Conservation (phyloP, 2,113 vertebrate genomes). For the Phyllostomus hastatus region DNA sequence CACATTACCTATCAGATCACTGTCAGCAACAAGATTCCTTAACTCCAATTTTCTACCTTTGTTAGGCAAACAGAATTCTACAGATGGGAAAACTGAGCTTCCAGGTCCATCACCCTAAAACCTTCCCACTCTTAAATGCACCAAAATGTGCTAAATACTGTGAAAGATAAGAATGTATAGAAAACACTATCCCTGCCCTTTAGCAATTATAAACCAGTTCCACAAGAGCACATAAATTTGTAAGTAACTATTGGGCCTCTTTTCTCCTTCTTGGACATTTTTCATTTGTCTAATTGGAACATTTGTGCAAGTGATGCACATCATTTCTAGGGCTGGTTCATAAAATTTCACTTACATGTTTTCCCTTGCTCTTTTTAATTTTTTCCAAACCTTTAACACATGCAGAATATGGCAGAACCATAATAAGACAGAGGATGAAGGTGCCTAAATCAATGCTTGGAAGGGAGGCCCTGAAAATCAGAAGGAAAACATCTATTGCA, state of each 20-base stretch:
- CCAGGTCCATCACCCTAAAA: background rate
- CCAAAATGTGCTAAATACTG: background rate
- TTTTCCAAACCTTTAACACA: background rate
- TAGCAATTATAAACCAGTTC: background rate
- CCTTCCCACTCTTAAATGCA: background rate
- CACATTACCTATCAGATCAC: conserved; percentile 4
- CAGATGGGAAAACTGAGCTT: background rate
- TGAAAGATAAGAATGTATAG: background rate
- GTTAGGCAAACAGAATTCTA: conserved; percentile 1
- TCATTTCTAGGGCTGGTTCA: background rate
- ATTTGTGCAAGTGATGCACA: background rate
- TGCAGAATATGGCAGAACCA: background rate
- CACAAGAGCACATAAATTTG: background rate
- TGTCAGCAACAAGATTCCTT: background rate
- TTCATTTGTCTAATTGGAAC: background rate
- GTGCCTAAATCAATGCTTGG: background rate
- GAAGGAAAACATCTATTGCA: background rate
- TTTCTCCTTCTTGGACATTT: background rate
- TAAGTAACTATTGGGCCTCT: background rate
- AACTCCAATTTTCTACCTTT: background rate
- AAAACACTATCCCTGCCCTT: background rate
- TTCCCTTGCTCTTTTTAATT: background rate
- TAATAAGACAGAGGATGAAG: background rate
- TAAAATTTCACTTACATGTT: background rate
- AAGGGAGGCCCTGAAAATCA: background rate